These are phyloP conservation scores for Apodemus speciosus DNA, from an alignment of 2,113 vertebrate species.

Conservation along the genomic window DNA sequence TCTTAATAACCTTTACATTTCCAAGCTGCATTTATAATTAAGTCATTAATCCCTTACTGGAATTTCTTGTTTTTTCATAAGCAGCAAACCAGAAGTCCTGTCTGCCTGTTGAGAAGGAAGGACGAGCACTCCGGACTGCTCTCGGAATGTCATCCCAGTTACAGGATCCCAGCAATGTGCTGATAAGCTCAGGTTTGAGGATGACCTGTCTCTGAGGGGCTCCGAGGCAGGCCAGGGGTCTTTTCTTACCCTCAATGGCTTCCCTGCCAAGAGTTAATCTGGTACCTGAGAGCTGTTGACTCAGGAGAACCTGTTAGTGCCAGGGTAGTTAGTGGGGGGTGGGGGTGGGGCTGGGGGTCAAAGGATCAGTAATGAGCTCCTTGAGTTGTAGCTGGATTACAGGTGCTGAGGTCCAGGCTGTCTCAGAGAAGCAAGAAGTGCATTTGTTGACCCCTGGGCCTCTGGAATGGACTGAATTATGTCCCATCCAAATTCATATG, in stretches of 20 bases:
- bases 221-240: constrained; percentile 13
- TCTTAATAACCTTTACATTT: constrained; percentile 79
- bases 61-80: constrained; percentile 76
- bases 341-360: not conserved
- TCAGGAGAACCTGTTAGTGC: not conserved
- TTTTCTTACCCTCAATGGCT: not conserved
- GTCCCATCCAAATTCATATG: not conserved
- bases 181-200: constrained; percentile 59
- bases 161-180: constrained; percentile 42
- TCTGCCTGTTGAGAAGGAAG: constrained; percentile 48
- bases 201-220: not conserved
- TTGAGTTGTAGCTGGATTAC: too few relatives aligned
- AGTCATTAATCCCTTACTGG: constrained; percentile 80
- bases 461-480: not conserved
- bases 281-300: not conserved
- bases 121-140: not conserved
- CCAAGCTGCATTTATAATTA: constrained; percentile 79
- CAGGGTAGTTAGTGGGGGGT: too few relatives aligned
- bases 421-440: accelerated
- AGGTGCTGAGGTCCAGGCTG: not conserved
- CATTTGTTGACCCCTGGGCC: not conserved
- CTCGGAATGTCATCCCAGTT: constrained; percentile 65
- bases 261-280: constrained; percentile 46
- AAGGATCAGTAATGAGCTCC: not conserved
- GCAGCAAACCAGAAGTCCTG: constrained; percentile 61